Evolutionary conservation across 2,113 vertebrate species (phyloP).

Genomic region (Saguinus midas): DNA sequence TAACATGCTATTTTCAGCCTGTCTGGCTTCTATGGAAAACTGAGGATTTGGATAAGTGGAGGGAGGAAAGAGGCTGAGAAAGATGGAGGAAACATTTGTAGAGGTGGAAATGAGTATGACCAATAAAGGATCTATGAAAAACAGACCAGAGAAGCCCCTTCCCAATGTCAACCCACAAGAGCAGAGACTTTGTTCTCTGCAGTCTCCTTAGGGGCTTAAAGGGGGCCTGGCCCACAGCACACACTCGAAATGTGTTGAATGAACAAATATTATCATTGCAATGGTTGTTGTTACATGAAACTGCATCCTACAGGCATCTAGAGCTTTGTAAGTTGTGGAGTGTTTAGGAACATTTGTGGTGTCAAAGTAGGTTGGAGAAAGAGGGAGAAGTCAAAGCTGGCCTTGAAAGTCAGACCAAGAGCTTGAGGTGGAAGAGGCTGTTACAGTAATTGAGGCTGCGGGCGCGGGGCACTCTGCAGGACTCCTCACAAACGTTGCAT

Average conservation of each 20-base stretch:
- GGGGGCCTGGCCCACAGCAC: background rate
- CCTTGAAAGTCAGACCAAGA: background rate
- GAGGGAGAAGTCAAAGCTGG: background rate
- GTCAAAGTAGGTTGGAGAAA: background rate
- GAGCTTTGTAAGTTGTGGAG: background rate
- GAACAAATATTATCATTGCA: background rate
- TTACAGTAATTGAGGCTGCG: background rate
- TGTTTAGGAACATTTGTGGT: background rate
- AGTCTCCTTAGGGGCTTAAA: background rate
- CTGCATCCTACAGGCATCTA: background rate
- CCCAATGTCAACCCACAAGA: background rate
- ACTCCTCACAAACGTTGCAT: background rate
- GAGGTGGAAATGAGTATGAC: background rate
- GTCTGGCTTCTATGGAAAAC: conserved; percentile 18
- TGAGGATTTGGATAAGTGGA: conserved; percentile 6
- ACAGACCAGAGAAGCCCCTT: background rate
- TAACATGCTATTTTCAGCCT: conserved; percentile 1
- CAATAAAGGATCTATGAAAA: background rate
- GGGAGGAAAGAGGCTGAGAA: background rate
- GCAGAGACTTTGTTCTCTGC: background rate
- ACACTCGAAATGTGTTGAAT: background rate
- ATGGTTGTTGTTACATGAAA: background rate
- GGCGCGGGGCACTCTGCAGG: accelerated
- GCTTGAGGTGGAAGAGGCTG: background rate
- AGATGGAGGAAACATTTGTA: background rate